phyloP scores from a whole-genome alignment of 2,113 vertebrate species.

The Bufo bufo region DNA sequence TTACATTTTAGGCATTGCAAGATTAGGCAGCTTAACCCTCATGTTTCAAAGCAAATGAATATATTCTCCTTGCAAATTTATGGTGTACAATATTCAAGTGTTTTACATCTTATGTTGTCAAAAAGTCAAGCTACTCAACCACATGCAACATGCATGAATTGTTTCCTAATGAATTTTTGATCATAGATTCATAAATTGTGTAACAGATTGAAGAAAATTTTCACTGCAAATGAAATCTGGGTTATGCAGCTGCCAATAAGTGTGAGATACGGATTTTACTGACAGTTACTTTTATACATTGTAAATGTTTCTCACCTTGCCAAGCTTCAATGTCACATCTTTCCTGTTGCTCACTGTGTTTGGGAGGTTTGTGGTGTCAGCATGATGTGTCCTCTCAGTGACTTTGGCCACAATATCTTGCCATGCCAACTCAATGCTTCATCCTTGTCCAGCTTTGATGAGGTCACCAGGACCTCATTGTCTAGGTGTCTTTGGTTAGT shows the following conservation, averaged over 20 bases:
- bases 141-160: neutral
- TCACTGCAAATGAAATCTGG: neutral
- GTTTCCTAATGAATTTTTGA: neutral
- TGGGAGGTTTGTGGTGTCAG: neutral
- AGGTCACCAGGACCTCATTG: neutral
- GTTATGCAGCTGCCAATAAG: neutral
- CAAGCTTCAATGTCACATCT: neutral
- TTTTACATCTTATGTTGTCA: conserved; percentile 13
- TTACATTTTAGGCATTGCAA: conserved; percentile 61
- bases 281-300: neutral
- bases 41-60: conserved; percentile 41
- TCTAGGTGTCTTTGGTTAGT: neutral
- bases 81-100: conserved; percentile 6
- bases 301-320: too few species aligned
- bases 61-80: conserved; percentile 35
- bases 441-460: neutral
- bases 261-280: neutral
- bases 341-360: neutral
- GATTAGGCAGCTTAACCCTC: conserved; percentile 44
- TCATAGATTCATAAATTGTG: neutral
- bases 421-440: neutral
- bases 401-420: neutral
- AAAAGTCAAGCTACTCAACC: conserved; percentile 10
- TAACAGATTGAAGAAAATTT: neutral
- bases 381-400: neutral